Evolutionary conservation across 2,113 vertebrate species (phyloP), one percentile per base, ranked within the genome.

Genomic region (Silurus glanis): DNA sequence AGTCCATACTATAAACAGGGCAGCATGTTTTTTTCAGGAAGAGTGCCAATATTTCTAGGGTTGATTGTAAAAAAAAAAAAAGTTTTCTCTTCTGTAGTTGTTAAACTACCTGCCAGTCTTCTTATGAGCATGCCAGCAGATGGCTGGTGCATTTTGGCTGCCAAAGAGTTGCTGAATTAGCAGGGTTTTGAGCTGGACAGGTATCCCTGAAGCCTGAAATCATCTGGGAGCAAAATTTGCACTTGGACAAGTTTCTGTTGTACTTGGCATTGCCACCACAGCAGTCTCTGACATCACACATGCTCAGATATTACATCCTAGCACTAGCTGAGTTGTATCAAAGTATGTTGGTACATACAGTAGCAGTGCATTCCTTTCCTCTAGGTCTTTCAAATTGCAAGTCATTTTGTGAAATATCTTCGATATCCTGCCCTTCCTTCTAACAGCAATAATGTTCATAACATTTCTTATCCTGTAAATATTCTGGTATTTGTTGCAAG

Each of bases 91-190:
- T 45, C 62, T 69, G 6, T 16, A 80, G 28, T 81, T 21, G 5
- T 19, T 17, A 25, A 47, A 51, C 64, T 71, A 45, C 8, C 64
- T 86, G 85, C 37, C 84, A 67, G 61, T 69, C 51, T 51, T 59
- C 83, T 66, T 45, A 25, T 49, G 6, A 61, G 66, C 7, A 56
- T 81, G 78, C 28, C 64, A 59, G 64, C 64, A 59, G 64, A 58
- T 81, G 66, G 64, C 17, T 81, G 55, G 64, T 25, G 66, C 66
- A 51, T 71, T 61, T 72, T 72, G 56, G 85, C 53, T 69, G 75
- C 16, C 17, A 45, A 71, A 80, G 80, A 85, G 51, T 80, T 86
- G 84, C 85, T 86, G 85, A 86, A 21, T 71, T 67, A 21, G 66
- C 75, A 59, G 51, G 67, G 19, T n/a, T 56, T 71, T 25, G 51